Base-by-base conservation (phyloP, 2,888 invertebrate genomes). In the Sclerodermus sp. region DNA sequence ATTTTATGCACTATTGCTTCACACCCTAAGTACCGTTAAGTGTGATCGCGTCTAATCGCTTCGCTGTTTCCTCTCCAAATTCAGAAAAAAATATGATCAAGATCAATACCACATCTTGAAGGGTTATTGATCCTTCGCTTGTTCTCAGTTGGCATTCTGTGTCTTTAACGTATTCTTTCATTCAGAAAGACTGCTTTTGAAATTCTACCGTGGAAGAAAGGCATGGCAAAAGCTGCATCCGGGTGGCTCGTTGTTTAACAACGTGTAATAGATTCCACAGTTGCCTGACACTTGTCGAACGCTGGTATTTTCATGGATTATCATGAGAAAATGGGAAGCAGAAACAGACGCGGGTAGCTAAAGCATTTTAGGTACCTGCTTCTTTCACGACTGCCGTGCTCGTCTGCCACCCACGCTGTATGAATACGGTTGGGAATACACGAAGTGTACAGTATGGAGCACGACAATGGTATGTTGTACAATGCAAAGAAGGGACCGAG, bases 341-440 rank as follows among this genome's bases (percentile, higher is more conserved):
- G 40, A 45, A 38, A 37, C 37, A 45, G 51, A 29, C 48, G 34
- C 29, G 47, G 50, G 45, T 29, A 40, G 23, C 31, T 16, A 23
- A 42, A 29, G 36, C 32, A 34, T 40, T 30, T 44, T 45, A 16
- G 18, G 17, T 37, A 10, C 37, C 37, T 37, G 6, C 15, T 13
- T 12, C 18, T 29, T 41, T 18, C 4, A 23, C 8, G 23, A 29
- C 8, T 14, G 6, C 38, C 45, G 48, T 36, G 49, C 29, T 36
- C 49, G 50, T 49, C 48, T 45, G 57, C 66, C 66, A 66, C 66
- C 66, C 66, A 66, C 67, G 66, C 67, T 17, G 67, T 45, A 42
- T 45, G 58, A 55, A 54, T 51, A 53, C 42, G 52, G 46, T 47
- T 50, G 55, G 44, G 50, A 53, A 59, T 61, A 53, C 52, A 56